phyloP scores from a whole-genome alignment of 2,888 invertebrate genomes.

The Tetropium fuscum region DNA sequence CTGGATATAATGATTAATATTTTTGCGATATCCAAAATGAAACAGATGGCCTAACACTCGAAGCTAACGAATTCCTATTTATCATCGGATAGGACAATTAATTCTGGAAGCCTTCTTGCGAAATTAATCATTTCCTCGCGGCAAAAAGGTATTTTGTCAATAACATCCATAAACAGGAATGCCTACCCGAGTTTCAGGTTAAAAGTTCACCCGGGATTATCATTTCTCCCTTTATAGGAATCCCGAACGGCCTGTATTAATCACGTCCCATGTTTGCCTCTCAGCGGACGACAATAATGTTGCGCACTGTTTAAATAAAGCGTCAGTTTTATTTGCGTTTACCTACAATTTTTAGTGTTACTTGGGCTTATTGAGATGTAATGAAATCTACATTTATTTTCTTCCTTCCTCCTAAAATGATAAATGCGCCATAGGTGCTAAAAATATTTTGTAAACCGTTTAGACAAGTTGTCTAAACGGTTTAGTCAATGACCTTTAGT shows the following conservation, averaged over 20 bases:
- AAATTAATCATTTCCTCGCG: slow-evolving; percentile 23
- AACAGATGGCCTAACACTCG: no score
- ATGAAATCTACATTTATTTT: no score
- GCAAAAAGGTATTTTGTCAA: slow-evolving; percentile 26
- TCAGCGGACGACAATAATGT: no score
- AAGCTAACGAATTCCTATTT: slow-evolving; percentile 9
- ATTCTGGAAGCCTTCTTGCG: slow-evolving; percentile 15
- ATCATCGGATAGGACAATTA: slow-evolving; percentile 11
- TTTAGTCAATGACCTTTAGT: no score
- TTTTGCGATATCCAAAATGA: no score
- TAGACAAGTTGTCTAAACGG: no score
- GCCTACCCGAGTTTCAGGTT: slow-evolving; percentile 5
- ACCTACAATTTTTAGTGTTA: no score
- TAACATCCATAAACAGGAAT: slow-evolving; percentile 17
- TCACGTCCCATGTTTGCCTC: slow-evolving; percentile 5
- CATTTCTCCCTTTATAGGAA: slow-evolving; percentile 9
- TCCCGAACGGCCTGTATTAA: slow-evolving; percentile 16
- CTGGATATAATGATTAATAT: no score
- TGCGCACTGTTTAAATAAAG: not conserved
- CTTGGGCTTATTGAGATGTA: no score
- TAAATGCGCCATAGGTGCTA: no score
- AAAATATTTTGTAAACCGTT: no score
- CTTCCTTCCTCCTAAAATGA: no score
- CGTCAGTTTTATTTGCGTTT: slow-evolving; percentile 9
- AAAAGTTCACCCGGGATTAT: slow-evolving; percentile 1